Evolutionary conservation across 2,113 vertebrate genomes (phyloP), one percentile per base, ranked within the genome.

Genomic region (Halcyon senegalensis): DNA sequence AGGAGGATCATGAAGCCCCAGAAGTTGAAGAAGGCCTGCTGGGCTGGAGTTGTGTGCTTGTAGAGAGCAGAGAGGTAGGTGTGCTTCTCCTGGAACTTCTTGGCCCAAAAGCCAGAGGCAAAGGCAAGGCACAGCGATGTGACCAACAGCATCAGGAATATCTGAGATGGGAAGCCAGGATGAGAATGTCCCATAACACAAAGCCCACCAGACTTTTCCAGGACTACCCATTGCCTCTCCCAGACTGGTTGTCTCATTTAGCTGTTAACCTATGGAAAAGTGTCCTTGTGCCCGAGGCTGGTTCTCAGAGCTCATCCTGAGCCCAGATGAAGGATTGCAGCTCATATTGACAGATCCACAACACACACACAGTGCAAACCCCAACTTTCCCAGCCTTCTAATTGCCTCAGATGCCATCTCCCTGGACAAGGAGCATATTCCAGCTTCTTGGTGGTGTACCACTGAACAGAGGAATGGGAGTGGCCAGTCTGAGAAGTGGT

Each of bases 1-100:
- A 99, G 97, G 48, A 99, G 97, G 90, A 99, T 99, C 35, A 98
- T 96, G 97, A 99, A 99, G 78, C 98, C 97, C 99, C 99, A 99
- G 97, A 98, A 99, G 63, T 68, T 87, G 77, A 99, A 94, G 97
- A 99, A 99, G n/a, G 97, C 97, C 5, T 97, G 98, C 39, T 98
- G 98, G 64, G 78, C 84, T 3, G 98, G 87, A 19, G 88, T 91
- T 0, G 37, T 90, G 24, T 90, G 19, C 5, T 76, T 16, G n/a
- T 97, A 94, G 64, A 97, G 24, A 35, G 50, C 58, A 17, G 84
- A 60, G 31, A 98, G 18, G 53, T 98, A 98, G 70, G 84, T 10
- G 68, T 98, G 97, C 31, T 94, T 92, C 59, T 67, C 70, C 85
- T 88, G 91, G 78, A 98, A 97, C 1, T 13, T 93, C 28, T 7